Evolutionary conservation across 92 coral and sea anemone genomes (phyloP), one percentile per base, ranked within the genome.

Genomic region (Bergia puertoricense): DNA sequence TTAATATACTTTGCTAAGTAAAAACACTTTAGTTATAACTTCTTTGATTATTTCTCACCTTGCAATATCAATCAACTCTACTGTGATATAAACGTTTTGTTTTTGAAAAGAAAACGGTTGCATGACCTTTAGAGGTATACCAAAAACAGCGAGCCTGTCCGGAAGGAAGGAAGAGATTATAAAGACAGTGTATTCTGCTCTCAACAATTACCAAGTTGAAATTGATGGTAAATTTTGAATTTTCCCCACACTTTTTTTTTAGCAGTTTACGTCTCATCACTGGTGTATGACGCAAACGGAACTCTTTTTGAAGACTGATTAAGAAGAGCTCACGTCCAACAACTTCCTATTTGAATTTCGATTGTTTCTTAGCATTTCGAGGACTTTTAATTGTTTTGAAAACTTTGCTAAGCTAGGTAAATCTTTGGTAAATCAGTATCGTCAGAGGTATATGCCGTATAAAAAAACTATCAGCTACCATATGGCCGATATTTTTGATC

Each of bases 101-200:
- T 18, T 62, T 62, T 15, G 18, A 62, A 62, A 20, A 20, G 68
- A 62, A 62, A 62, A 23, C 20, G 69, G 23, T 15, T 18, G 5
- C 20, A 76, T 45, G 23, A 30, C 44, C 80, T 43, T 11, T 3
- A 76, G 78, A n/a, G 4, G 4, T 75, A 7, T 10, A 72, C 41
- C 44, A 72, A 72, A 36, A 72, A 72, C 76, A 72, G 76, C 38
- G 23, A 41, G 48, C 9, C 18, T 16, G 7, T 13, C 46, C 51
- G 80, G 80, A 18, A 39, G 50, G 54, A 76, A 76, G 14, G 30
- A 76, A 76, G 14, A 11, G 80, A 76, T 76, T 76, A 41, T 15
- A 16, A 5, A 62, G n/a, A 62, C 8, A 20, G 69, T 20, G 38
- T 76, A 76, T 76, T 76, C 80, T 76, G 80, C 80, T 76, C 80